A percentile compares a stretch with the other conserved stretches of the same genome.
Evolutionary conservation across 1,140 invertebrate genomes (phyloP).

Genomic region (Teleogryllus occipitalis): DNA sequence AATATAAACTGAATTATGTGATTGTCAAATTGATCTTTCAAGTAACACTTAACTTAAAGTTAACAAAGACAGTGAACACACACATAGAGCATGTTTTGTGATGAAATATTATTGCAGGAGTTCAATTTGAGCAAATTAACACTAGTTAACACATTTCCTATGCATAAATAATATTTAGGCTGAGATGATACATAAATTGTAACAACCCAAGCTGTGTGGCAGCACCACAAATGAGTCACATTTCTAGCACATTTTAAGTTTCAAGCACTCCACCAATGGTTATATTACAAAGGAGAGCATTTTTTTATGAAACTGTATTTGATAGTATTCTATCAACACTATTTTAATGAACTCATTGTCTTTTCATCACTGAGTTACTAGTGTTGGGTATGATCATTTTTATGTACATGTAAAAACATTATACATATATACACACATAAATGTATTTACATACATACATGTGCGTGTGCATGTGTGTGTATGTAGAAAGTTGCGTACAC

Average conservation of each 20-base stretch:
- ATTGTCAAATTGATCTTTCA: not conserved
- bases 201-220: slow-evolving; percentile 3
- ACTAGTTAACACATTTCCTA: not conserved
- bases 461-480: not conserved
- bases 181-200: not conserved
- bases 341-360: no score
- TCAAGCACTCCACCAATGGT: no score
- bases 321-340: no score
- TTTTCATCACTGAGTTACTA: no score
- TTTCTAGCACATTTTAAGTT: no score
- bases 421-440: no score
- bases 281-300: no score
- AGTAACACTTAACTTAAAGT: not conserved
- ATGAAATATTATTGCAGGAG: not conserved
- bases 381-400: no score
- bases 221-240: not conserved
- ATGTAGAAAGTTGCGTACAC: not conserved
- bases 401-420: no score
- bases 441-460: not conserved
- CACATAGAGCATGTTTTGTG: not conserved
- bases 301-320: no score
- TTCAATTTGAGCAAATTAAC: not conserved
- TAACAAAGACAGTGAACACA: not conserved
- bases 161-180: not conserved
- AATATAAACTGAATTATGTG: no score